Conservation (phyloP, 2,113 vertebrate species). For the Dissostichus mawsoni region DNA sequence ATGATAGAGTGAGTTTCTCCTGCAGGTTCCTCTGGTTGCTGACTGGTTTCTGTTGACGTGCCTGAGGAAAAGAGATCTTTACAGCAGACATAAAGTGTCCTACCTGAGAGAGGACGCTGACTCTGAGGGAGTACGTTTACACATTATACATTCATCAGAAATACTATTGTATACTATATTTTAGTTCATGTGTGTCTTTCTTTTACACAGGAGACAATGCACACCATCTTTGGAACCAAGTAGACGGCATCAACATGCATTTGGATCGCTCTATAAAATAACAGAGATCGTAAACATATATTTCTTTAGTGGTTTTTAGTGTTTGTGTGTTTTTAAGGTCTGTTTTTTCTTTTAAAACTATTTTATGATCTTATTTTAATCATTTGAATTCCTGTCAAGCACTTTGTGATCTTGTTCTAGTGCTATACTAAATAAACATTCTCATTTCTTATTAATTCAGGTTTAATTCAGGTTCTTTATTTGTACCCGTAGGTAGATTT, state of each 20-base stretch:
- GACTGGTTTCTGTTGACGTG: conserved; percentile 88
- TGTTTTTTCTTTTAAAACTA: not conserved
- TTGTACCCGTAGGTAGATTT: no score
- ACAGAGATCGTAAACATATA: no score
- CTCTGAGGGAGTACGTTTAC: conserved; percentile 80
- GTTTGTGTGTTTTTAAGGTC: not conserved
- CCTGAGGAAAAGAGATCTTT: conserved; percentile 84
- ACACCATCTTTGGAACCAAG: conserved; percentile 65
- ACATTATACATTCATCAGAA: not conserved
- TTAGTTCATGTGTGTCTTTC: not conserved
- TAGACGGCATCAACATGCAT: conserved; percentile 17
- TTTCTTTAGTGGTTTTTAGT: no score
- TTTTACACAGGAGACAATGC: conserved; percentile 50
- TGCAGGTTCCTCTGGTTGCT: conserved; percentile 86
- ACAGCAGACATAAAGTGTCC: conserved; percentile 87
- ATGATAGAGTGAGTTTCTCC: no score
- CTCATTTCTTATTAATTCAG: no score
- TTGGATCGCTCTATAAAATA: not conserved
- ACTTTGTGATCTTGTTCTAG: no score
- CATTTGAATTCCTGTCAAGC: no score
- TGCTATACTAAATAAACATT: no score
- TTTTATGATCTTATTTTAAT: not conserved
- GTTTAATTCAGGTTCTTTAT: no score
- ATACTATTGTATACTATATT: not conserved
- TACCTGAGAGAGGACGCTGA: conserved; percentile 81